A percentile compares a stretch with the other conserved stretches of the same genome.
Conservation (phyloP, 2,888 invertebrate genomes). For the Meiosimyza decipiens region DNA sequence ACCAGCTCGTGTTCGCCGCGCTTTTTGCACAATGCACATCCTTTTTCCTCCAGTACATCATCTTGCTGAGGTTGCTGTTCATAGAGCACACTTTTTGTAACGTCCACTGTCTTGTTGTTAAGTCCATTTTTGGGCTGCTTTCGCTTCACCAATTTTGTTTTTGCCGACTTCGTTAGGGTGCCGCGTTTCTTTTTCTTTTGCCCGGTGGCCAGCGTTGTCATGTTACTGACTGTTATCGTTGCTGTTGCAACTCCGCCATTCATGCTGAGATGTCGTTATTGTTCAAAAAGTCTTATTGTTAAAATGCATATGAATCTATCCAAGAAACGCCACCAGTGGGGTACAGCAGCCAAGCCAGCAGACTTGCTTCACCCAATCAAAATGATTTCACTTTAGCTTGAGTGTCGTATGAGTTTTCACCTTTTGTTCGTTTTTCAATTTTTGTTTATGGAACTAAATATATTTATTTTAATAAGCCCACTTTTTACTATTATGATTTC, state of each 20-base stretch:
- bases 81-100: too few relatives aligned
- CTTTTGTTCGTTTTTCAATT: background rate
- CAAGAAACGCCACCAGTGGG: too few relatives aligned
- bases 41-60: too few relatives aligned
- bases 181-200: conserved; percentile 31
- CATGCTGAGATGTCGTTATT: background rate
- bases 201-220: conserved; percentile 16
- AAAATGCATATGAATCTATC: background rate
- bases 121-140: background rate
- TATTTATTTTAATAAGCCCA: background rate
- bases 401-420: background rate
- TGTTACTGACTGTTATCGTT: background rate
- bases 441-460: background rate
- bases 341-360: background rate
- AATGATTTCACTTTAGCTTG: background rate
- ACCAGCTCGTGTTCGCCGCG: conserved; percentile 16
- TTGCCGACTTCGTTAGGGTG: background rate
- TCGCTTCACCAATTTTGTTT: background rate
- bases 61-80: background rate
- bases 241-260: conserved; percentile 7
- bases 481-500: background rate
- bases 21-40: conserved; percentile 1
- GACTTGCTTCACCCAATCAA: background rate
- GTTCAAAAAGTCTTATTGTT: background rate
- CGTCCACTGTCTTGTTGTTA: too few relatives aligned